Base-by-base conservation (phyloP, 2,113 vertebrate genomes). In the Muntiacus muntjak region DNA sequence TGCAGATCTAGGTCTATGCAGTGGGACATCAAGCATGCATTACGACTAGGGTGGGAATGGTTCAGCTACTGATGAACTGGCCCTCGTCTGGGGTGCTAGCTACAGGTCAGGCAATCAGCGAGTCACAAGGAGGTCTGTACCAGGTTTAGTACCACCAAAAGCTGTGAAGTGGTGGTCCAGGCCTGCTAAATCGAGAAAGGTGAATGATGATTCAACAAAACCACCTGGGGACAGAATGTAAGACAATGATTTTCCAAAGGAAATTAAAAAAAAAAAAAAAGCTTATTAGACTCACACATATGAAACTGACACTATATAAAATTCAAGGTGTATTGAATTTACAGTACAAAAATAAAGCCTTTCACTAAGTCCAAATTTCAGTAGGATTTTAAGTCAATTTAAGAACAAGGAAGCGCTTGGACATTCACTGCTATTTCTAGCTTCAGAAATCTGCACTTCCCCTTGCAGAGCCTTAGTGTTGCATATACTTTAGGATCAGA, bases 141-240 rank as follows among this genome's bases (percentile, higher is more conserved):
- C 99, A 97, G 99, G 98, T 99, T 99, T 98, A 99, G 98, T 98
- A 99, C 99, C 99, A 99, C 99, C 99, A 98, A 99, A 99, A 99
- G 99, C 96, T 98, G 98, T 99, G 99, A 99, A 98, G 98, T 99
- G 98, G 98, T 99, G 99, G 98, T 99, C 99, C 99, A 99, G 99
- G 98, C 99, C 99, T 98, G 99, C 99, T 99, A 99, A 99, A 99
- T 99, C 99, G 98, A 99, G 99, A 99, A 98, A 99, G 99, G 99
- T 99, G 99, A 99, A 99, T 99, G 99, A 99, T 98, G 99, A 99
- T 98, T 99, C 99, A 99, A 99, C 99, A 99, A 99, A 99, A 99
- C 99, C 99, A 99, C 99, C 99, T 99, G 99, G 98, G 97, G 98
- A 99, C 98, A 99, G 99, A 99, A 99, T 98, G 99, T 98, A 98